phyloP scores from a whole-genome alignment of 2,113 vertebrate species.

The Hirundichthys speculiger region DNA sequence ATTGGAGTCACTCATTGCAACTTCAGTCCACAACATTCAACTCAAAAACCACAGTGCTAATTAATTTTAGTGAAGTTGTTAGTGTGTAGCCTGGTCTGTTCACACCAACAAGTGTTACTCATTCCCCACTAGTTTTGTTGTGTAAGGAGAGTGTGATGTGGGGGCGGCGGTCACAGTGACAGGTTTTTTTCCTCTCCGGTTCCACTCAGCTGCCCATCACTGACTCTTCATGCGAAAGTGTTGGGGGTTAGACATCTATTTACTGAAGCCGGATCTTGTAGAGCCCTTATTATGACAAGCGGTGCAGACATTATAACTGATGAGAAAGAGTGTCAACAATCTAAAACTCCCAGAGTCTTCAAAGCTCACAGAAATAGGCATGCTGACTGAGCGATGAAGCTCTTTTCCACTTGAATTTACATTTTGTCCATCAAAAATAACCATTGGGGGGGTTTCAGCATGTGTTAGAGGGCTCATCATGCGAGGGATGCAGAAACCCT shows the following conservation, averaged over 20 bases:
- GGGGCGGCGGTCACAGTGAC: not conserved
- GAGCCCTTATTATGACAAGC: conserved; percentile 9
- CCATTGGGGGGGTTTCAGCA: not conserved
- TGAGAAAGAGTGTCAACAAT: conserved; percentile 1
- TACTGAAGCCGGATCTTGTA: conserved; percentile 9
- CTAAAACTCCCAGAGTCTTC: not conserved
- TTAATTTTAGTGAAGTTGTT: not conserved
- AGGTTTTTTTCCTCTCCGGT: not conserved
- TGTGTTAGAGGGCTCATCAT: not conserved
- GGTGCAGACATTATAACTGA: not conserved
- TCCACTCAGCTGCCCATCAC: conserved; percentile 18
- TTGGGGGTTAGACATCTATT: conserved; percentile 12
- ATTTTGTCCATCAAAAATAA: not conserved
- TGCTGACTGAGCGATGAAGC: conserved; percentile 1
- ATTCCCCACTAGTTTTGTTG: not conserved
- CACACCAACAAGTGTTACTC: not conserved
- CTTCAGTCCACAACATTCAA: not conserved
- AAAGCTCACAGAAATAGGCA: conserved; percentile 6
- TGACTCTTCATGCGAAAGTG: conserved; percentile 10
- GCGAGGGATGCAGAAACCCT: not conserved
- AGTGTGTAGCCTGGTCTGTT: too few relatives aligned
- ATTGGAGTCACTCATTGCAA: not conserved
- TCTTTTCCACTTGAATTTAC: not conserved
- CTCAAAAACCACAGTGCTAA: not conserved
- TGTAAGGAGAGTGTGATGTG: not conserved